A percentile compares a stretch with the other conserved stretches of the same genome.
phyloP scores from a whole-genome alignment of 2,888 invertebrate species.

The Chrysolina haemoptera region DNA sequence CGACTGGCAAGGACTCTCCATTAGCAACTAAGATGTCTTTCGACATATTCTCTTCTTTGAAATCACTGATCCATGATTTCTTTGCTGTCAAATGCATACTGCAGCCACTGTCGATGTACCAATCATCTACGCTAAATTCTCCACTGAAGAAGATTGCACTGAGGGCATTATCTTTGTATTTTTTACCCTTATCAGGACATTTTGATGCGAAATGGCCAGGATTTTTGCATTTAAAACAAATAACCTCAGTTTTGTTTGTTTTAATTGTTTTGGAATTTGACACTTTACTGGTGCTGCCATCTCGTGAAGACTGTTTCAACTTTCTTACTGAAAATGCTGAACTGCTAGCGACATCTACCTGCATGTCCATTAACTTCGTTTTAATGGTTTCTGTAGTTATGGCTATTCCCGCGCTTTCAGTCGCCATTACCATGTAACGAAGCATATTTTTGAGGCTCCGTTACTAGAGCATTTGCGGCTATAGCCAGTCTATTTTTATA shows the following conservation, averaged over 20 bases:
- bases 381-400: conserved; percentile 56
- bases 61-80: background rate
- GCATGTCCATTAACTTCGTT: conserved; percentile 54
- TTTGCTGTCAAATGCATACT: conserved; percentile 6
- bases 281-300: background rate
- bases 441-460: too few relatives aligned
- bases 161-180: background rate
- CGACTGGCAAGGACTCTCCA: background rate
- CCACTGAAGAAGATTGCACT: background rate
- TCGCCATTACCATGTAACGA: conserved; percentile 57
- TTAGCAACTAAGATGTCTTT: background rate
- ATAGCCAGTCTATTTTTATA: too few relatives aligned
- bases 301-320: background rate
- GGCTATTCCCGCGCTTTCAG: conserved; percentile 53
- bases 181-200: background rate
- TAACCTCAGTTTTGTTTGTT: conserved; percentile 3
- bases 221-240: background rate
- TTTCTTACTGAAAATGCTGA: background rate
- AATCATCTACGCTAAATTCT: background rate
- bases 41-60: conserved; percentile 2
- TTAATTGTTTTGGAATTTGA: background rate
- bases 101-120: background rate
- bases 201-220: background rate
- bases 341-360: background rate
- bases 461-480: too few relatives aligned